Base-by-base conservation (phyloP, 2,888 invertebrate species). In the Galerucella calmariensis region DNA sequence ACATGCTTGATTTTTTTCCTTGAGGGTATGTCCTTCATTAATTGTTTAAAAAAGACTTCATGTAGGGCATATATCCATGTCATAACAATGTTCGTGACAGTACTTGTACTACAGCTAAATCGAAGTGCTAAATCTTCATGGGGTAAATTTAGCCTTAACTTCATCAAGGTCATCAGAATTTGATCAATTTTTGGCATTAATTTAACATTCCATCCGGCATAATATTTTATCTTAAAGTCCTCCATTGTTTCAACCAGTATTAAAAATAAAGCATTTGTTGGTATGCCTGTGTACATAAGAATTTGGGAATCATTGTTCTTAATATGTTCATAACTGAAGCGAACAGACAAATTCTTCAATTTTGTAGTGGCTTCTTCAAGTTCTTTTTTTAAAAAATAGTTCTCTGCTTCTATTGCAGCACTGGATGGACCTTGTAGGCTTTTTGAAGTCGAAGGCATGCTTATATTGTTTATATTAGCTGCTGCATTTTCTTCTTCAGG, bases 31-130 rank as follows among this genome's bases (percentile, higher is more conserved):
- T 27, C 27, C 2, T 27, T 24, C 56, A 63, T 53, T 11, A 67
- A 56, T 24, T 12, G 48, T 67, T 35, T 24, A 24, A 67, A 66
- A n/a, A 66, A 16, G 16, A 66, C 44, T 66, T 66, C 66, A 66
- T 66, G 51, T 14, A 66, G 8, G 8, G 56, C 53, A 53, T 67
- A 16, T 24, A n/a, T n/a, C n/a, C n/a, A 67, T 53, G 67, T 53
- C 48, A 51, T 12, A 53, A 67, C 51, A 10, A 67, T 48, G 35
- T 67, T 67, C 16, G 51, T 24, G 20, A 67, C 56, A 48, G 53
- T 53, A 27, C 24, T 20, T 27, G 12, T 46, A 53, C 27, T 53
- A 53, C 24, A 24, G 48, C 48, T 67, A 53, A 67, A 67, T 53
- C 67, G n/a, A 51, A 16, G 12, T 24, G 67, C 67, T 27, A 67